These are phyloP conservation scores for Drosophila funebris DNA, from an alignment of 1,140 invertebrate genomes.

Conservation along the genomic window DNA sequence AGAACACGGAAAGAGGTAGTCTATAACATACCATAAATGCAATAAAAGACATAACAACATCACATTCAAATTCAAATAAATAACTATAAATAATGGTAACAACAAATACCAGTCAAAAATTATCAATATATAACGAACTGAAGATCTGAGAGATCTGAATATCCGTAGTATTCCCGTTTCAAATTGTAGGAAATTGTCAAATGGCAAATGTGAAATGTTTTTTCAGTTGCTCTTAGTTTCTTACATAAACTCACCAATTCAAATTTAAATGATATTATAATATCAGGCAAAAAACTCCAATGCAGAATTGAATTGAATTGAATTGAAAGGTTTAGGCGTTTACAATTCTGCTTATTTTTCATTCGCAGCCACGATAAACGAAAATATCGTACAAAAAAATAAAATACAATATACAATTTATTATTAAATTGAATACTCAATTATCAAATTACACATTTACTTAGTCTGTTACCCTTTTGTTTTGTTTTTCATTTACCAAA, in stretches of 20 bases:
- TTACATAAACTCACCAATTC: neutral
- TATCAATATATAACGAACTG: constrained; percentile 25
- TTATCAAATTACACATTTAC: constrained; percentile 38
- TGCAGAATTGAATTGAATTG: neutral
- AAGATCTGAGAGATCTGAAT: neutral
- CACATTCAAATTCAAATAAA: constrained; percentile 61
- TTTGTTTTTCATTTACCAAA: constrained; percentile 58
- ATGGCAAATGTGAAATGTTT: constrained; percentile 8
- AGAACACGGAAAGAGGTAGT: constrained; percentile 98
- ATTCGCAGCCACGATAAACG: constrained; percentile 7
- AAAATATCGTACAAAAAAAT: neutral
- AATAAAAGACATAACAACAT: constrained; percentile 52
- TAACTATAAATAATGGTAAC: constrained; percentile 49
- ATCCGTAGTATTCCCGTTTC: neutral
- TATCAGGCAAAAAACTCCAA: neutral
- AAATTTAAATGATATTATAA: neutral
- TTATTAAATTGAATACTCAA: constrained; percentile 34
- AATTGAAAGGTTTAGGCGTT: constrained; percentile 2
- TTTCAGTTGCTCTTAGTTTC: constrained; percentile 2
- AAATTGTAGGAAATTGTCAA: constrained; percentile 3
- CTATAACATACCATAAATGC: constrained; percentile 67
- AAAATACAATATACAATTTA: constrained; percentile 17
- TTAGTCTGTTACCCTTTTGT: constrained; percentile 81
- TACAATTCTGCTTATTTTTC: neutral
- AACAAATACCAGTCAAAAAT: constrained; percentile 38